phyloP scores from a whole-genome alignment of 2,888 invertebrate genomes.

The Pogonocherus hispidulus region DNA sequence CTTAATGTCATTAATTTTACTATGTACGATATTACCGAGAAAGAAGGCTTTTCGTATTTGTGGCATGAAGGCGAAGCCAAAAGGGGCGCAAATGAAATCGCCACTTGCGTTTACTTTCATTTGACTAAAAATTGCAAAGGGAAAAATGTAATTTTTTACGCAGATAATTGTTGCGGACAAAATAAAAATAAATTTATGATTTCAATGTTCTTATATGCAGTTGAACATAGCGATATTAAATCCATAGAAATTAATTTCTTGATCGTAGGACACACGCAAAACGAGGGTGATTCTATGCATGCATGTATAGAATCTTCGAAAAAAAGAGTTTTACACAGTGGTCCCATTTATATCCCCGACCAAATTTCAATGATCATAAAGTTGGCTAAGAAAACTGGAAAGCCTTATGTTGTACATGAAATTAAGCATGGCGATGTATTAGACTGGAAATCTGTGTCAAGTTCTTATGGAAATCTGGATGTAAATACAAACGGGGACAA shows the following conservation, averaged over 20 bases:
- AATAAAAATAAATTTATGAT: conserved; percentile 36
- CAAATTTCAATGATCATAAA: conserved; percentile 4
- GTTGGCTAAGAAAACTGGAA: conserved; percentile 2
- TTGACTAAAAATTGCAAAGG: conserved; percentile 20
- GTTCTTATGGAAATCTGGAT: conserved; percentile 1
- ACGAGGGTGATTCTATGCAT: conserved; percentile 38
- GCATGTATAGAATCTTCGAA: conserved; percentile 37
- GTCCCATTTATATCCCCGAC: background rate
- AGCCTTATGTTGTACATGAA: conserved; percentile 3
- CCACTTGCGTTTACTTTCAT: conserved; percentile 31
- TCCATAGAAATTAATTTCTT: conserved; percentile 30
- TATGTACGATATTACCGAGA: conserved; percentile 12
- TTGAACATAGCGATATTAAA: conserved; percentile 9
- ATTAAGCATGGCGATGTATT: too few relatives aligned
- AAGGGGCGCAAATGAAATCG: conserved; percentile 35
- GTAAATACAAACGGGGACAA: conserved; percentile 1
- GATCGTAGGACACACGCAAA: conserved; percentile 37
- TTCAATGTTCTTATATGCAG: conserved; percentile 33
- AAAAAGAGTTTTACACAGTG: conserved; percentile 7
- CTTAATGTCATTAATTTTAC: conserved; percentile 17
- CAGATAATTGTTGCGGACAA: conserved; percentile 28
- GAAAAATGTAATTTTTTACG: conserved; percentile 33
- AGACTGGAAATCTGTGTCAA: background rate
- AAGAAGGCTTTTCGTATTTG: conserved; percentile 32
- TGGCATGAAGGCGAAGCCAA: conserved; percentile 26